Evolutionary conservation across 1,140 invertebrate genomes (phyloP).

Genomic region (Papilio helenus): DNA sequence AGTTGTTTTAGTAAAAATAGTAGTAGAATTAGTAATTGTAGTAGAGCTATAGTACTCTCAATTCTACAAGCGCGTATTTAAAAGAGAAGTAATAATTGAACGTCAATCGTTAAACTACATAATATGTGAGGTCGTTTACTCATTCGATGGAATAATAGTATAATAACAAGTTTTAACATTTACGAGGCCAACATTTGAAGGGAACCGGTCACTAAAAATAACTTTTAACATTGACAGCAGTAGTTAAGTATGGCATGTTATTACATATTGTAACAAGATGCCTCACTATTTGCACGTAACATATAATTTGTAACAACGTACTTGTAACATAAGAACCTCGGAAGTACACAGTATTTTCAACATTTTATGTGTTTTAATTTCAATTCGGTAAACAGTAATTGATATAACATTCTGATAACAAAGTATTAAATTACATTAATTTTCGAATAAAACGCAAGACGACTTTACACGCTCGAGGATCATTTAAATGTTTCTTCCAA

Average conservation of each 20-base stretch:
- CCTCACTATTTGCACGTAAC: slow-evolving; percentile 37
- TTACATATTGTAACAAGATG: slow-evolving; percentile 39
- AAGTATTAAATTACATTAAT: slow-evolving; percentile 7
- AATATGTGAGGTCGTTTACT: not conserved
- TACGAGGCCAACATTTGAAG: slow-evolving; percentile 10
- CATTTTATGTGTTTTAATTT: not conserved
- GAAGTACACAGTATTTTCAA: slow-evolving; percentile 41
- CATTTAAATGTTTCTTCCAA: not conserved
- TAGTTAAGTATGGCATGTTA: slow-evolving; percentile 40
- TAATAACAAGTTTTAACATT: slow-evolving; percentile 33
- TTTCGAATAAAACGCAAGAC: not conserved
- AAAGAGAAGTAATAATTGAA: not conserved
- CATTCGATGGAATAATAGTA: slow-evolving; percentile 20
- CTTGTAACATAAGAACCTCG: slow-evolving; percentile 2
- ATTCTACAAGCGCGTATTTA: not conserved
- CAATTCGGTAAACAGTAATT: slow-evolving; percentile 5
- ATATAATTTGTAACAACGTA: slow-evolving; percentile 39
- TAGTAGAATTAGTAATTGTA: not conserved
- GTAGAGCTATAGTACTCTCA: not conserved
- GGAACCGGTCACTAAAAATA: slow-evolving; percentile 39
- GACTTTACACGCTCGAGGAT: not conserved
- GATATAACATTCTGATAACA: not conserved
- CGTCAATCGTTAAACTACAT: not conserved
- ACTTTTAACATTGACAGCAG: slow-evolving; percentile 38
- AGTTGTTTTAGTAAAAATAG: no score